Base-by-base conservation (phyloP, 2,888 invertebrate genomes). In the Drosophila mulleri region DNA sequence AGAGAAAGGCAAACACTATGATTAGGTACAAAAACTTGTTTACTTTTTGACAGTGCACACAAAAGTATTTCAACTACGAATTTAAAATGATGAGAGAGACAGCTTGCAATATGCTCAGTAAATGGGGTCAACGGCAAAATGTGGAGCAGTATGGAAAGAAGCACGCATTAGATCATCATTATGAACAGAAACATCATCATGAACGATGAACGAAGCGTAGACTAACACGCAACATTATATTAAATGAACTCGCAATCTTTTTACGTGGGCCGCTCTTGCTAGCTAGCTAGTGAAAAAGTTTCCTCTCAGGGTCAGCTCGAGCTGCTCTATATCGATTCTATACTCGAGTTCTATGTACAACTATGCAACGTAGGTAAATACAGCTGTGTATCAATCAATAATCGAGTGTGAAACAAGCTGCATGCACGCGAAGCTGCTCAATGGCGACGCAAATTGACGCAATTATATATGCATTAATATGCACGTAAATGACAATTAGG, bases 311-410 rank as follows among this genome's bases (percentile, higher is more conserved):
- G 83, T 86, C 89, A 6, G 29, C 47, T 47, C 9, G 7, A 47
- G 14, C 62, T 57, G 78, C 57, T 83, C 66, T 62, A 57, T 78
- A 83, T 88, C 65, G 89, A 83, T 83, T 83, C 45, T 73, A 78
- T 76, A 68, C 74, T 62, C 64, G 32, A 52, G 12, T 29, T 20
- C n/a, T 52, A 52, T 42, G 9, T 47, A 47, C 20, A 48, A 23
- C 61, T 70, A 71, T 79, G 70, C 64, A 66, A 50, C 48, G 32
- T 58, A 72, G 39, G 58, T 47, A 63, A 63, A 65, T 45, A 63
- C 53, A 70, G 58, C 60, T 67, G 67, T 62, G 48, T 39, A 45
- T 39, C 48, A 82, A 82, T 83, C 83, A 75, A 85, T 80, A 88
- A 72, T 61, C 64, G 57, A 74, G 76, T 71, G 74, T 67, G 52